Conservation (phyloP, 2,797 vertebrate genomes). For the Cichlasoma orientale region DNA sequence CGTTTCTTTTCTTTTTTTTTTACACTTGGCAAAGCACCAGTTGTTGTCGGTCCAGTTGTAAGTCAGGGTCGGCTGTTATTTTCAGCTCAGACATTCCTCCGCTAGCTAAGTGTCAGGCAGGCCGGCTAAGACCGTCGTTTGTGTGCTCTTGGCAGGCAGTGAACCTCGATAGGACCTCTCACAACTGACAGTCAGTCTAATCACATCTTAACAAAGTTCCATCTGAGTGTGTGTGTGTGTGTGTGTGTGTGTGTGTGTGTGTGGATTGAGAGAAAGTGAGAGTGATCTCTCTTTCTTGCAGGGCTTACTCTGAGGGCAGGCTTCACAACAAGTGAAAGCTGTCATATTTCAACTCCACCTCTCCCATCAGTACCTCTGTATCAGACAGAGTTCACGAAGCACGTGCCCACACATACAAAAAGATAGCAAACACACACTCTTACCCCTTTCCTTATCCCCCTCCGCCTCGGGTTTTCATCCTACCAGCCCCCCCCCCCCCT, state of each 20-base stretch:
- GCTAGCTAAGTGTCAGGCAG: slow-evolving; percentile 56
- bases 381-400: slow-evolving; percentile 54
- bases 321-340: slow-evolving; percentile 65
- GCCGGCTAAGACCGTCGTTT: slow-evolving; percentile 54
- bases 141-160: slow-evolving; percentile 50
- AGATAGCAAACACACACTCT: slow-evolving; percentile 26
- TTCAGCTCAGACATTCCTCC: slow-evolving; percentile 59
- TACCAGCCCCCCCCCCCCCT: neutral
- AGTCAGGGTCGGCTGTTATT: slow-evolving; percentile 62
- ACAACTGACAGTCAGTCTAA: slow-evolving; percentile 77
- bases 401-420: slow-evolving; percentile 30
- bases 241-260: slow-evolving; percentile 35
- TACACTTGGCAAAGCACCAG: slow-evolving; percentile 48
- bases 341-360: slow-evolving; percentile 68
- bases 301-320: slow-evolving; percentile 59
- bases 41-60: slow-evolving; percentile 47
- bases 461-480: neutral
- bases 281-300: slow-evolving; percentile 68
- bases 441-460: neutral
- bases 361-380: slow-evolving; percentile 59
- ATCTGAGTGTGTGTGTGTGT: slow-evolving; percentile 50
- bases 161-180: slow-evolving; percentile 70
- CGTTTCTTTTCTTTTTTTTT: slow-evolving; percentile 15
- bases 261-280: slow-evolving; percentile 48
- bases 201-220: slow-evolving; percentile 75